A percentile compares a stretch with the other conserved stretches of the same genome.
Conservation (phyloP, 2,797 vertebrate genomes). For the Lycodopsis pacificus region DNA sequence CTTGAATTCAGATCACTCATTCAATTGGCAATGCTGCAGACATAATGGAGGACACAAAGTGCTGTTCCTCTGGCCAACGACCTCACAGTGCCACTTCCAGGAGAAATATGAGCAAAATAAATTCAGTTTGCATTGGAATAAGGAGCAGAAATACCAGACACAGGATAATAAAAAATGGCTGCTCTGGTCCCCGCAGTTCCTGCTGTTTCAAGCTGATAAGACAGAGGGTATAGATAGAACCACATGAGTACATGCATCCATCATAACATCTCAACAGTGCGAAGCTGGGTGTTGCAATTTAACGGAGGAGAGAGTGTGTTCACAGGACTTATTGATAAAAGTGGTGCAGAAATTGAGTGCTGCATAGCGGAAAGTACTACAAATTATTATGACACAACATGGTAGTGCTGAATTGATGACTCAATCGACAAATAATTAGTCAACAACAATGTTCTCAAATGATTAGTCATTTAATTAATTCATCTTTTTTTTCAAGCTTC, state of each 20-base stretch:
- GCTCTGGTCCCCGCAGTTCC: slow-evolving; percentile 24
- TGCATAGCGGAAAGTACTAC: background rate
- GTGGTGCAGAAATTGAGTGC: background rate
- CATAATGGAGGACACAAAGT: background rate
- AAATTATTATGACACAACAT: slow-evolving; percentile 4
- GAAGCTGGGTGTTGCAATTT: slow-evolving; percentile 24
- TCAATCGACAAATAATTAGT: background rate
- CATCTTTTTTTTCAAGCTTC: background rate
- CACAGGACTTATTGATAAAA: slow-evolving; percentile 10
- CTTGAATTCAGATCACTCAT: background rate
- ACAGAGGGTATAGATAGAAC: background rate
- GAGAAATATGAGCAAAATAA: slow-evolving; percentile 8
- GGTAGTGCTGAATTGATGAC: background rate
- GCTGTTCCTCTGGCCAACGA: background rate
- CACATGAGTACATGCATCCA: slow-evolving; percentile 33
- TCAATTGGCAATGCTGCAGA: background rate
- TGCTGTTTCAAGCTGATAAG: slow-evolving; percentile 53
- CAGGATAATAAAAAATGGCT: slow-evolving; percentile 18
- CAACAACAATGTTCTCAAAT: background rate
- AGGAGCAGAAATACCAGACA: slow-evolving; percentile 1
- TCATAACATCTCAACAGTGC: slow-evolving; percentile 34
- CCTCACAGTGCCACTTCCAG: slow-evolving; percentile 11
- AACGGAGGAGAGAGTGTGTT: background rate
- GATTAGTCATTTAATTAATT: background rate
- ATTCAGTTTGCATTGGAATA: slow-evolving; percentile 18